A percentile compares a stretch with the other conserved stretches of the same genome.
phyloP scores from a whole-genome alignment of 2,797 vertebrate species.

The Botia kubotai region DNA sequence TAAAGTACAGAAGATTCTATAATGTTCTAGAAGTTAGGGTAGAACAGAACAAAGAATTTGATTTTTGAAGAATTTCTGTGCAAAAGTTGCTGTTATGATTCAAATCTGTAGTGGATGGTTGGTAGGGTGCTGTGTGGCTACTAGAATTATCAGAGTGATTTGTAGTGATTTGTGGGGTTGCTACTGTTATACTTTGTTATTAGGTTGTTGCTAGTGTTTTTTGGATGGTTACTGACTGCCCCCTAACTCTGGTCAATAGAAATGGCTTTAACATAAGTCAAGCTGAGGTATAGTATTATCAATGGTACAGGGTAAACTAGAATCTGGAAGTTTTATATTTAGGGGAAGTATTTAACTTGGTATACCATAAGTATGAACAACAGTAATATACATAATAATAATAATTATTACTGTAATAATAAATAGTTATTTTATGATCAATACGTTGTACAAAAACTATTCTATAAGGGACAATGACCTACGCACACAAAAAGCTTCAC shows the following conservation, averaged over 20 bases:
- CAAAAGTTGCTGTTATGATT: neutral
- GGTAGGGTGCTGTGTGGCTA: neutral
- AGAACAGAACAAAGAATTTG: neutral
- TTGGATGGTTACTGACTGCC: neutral
- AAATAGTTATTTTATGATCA: neutral
- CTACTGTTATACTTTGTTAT: neutral
- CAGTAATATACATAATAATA: neutral
- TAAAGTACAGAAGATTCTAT: neutral
- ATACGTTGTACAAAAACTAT: neutral
- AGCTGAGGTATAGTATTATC: too few species aligned
- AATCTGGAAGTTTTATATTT: neutral
- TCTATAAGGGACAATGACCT: neutral
- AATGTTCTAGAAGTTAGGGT: neutral
- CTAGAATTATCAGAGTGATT: neutral
- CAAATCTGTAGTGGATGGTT: neutral
- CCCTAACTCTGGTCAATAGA: neutral
- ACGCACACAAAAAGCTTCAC: neutral
- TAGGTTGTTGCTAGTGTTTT: neutral
- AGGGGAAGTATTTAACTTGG: too few species aligned
- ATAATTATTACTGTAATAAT: neutral
- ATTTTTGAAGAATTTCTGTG: neutral
- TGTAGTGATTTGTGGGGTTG: neutral
- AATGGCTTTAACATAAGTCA: neutral
- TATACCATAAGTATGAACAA: neutral
- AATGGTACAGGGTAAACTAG: neutral